phyloP scores from a whole-genome alignment of 2,113 vertebrate genomes.

The Apodemus speciosus region DNA sequence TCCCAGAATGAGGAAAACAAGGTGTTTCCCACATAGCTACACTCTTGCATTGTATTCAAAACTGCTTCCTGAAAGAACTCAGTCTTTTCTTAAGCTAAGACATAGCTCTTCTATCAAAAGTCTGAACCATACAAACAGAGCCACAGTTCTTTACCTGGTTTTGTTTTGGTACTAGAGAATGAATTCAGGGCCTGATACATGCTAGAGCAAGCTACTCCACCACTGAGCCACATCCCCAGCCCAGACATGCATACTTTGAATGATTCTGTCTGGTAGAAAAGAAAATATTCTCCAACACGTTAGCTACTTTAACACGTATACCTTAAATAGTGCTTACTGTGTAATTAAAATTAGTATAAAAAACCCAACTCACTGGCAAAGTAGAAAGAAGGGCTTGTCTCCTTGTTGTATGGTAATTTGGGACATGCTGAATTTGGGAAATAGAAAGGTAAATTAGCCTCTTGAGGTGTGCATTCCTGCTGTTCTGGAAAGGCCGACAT shows the following conservation, averaged over 20 bases:
- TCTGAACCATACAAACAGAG: slow-evolving; percentile 45
- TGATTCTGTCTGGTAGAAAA: slow-evolving; percentile 85
- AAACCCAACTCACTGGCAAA: slow-evolving; percentile 92
- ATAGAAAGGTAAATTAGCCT: slow-evolving; percentile 92
- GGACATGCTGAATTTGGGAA: slow-evolving; percentile 92
- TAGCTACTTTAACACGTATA: slow-evolving; percentile 83
- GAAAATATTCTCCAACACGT: slow-evolving; percentile 82
- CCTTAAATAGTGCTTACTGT: slow-evolving; percentile 86
- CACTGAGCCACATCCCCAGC: neutral
- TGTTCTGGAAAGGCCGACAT: slow-evolving; percentile 85
- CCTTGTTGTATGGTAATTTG: slow-evolving; percentile 93
- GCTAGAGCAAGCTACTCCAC: neutral
- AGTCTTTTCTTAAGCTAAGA: slow-evolving; percentile 63
- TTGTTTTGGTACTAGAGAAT: neutral
- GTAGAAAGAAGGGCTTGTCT: slow-evolving; percentile 93
- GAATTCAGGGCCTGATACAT: neutral
- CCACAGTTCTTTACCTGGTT: neutral
- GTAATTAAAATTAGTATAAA: slow-evolving; percentile 88
- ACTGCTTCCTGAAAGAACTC: slow-evolving; percentile 69
- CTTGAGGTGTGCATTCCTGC: slow-evolving; percentile 83
- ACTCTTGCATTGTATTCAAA: slow-evolving; percentile 76
- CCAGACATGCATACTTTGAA: slow-evolving; percentile 61
- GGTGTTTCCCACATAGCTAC: slow-evolving; percentile 26
- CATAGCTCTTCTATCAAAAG: slow-evolving; percentile 48
- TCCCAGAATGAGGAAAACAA: slow-evolving; percentile 46